Evolutionary conservation across 2,888 invertebrate genomes (phyloP).

Genomic region (Polyploca ridens): DNA sequence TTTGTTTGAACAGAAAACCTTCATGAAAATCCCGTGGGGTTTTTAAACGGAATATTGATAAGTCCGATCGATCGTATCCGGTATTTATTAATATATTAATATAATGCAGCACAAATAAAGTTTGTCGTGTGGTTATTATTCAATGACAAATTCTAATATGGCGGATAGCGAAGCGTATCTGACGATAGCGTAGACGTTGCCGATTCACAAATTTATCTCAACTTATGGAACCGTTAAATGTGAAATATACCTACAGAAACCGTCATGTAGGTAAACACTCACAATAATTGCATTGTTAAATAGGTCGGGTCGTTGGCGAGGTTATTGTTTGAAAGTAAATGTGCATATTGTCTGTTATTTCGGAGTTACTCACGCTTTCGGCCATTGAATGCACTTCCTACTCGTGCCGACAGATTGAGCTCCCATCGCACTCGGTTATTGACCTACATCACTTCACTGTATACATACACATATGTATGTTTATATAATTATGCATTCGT

Average conservation of each 20-base stretch:
- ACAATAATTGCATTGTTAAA: slow-evolving; percentile 18
- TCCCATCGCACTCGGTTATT: slow-evolving; percentile 43
- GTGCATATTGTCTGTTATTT: slow-evolving; percentile 38
- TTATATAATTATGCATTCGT: slow-evolving; percentile 2
- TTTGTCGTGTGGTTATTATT: slow-evolving; percentile 9
- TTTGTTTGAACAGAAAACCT: not conserved
- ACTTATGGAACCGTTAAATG: not conserved
- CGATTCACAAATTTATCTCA: not conserved
- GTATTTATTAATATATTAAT: slow-evolving; percentile 8
- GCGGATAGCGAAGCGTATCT: slow-evolving; percentile 2
- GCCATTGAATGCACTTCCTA: slow-evolving; percentile 53
- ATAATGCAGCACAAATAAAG: slow-evolving; percentile 1
- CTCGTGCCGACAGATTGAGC: slow-evolving; percentile 28
- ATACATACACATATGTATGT: not conserved
- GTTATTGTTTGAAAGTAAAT: slow-evolving; percentile 41
- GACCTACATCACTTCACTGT: slow-evolving; percentile 42
- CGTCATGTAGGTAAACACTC: slow-evolving; percentile 16
- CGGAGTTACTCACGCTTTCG: slow-evolving; percentile 61
- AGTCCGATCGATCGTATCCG: not conserved
- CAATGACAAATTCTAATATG: slow-evolving; percentile 7
- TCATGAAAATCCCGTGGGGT: not conserved
- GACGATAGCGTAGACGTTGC: not conserved
- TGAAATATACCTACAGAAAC: not conserved
- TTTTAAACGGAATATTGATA: slow-evolving; percentile 8
- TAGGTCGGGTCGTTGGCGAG: slow-evolving; percentile 19